Conservation (phyloP, 2,113 vertebrate genomes). For the Tauraco erythrolophus region DNA sequence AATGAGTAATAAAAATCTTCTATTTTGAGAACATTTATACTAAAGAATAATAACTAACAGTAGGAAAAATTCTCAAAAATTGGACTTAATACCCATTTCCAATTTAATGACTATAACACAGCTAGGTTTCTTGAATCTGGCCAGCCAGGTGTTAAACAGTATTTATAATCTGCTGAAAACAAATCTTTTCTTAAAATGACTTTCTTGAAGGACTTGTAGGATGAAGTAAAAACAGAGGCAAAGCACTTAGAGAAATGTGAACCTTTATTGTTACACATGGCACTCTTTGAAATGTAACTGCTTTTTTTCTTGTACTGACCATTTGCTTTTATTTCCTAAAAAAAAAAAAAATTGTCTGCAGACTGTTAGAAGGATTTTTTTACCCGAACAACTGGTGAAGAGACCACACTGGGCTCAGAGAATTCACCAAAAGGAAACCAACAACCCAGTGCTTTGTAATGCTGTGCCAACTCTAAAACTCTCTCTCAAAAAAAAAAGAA, state of each 20-base stretch:
- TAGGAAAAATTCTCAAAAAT: background rate
- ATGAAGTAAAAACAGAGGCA: background rate
- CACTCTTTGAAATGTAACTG: background rate
- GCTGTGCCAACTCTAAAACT: background rate
- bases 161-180: background rate
- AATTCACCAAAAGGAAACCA: background rate
- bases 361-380: background rate
- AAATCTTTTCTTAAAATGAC: background rate
- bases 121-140: background rate
- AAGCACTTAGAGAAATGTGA: background rate
- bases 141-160: background rate
- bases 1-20: background rate
- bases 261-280: background rate
- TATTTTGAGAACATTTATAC: background rate
- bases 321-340: background rate
- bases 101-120: background rate
- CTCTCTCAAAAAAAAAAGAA: background rate
- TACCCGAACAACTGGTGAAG: background rate
- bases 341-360: background rate
- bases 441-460: no score
- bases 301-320: background rate
- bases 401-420: background rate
- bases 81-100: background rate
- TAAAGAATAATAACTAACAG: background rate
- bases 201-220: background rate